Conservation (phyloP, 2,797 vertebrate species). For the Galagoides demidoff region DNA sequence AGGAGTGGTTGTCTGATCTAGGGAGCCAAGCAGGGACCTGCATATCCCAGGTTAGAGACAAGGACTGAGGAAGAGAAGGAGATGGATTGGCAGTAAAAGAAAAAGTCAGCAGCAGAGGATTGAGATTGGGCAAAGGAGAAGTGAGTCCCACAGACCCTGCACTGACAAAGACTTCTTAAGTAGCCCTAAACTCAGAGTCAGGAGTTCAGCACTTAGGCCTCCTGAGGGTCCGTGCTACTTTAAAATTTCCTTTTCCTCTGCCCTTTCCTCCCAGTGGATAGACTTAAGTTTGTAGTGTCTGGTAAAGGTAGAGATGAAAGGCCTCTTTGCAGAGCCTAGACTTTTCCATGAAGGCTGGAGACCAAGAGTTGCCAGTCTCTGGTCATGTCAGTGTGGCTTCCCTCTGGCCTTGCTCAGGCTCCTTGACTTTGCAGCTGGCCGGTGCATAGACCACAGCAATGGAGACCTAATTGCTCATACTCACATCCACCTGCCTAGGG, state of each 20-base stretch:
- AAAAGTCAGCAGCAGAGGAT: not conserved
- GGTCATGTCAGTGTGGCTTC: not conserved
- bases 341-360: conserved; percentile 32
- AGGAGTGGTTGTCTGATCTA: not conserved
- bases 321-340: conserved; percentile 7
- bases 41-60: not conserved
- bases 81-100: not conserved
- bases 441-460: not conserved
- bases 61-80: not conserved
- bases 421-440: not conserved
- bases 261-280: not conserved
- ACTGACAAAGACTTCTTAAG: not conserved
- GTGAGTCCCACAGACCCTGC: not conserved
- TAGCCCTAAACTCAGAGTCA: not conserved
- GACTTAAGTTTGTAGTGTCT: conserved; percentile 20
- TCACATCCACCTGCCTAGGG: not conserved
- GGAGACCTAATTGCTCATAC: not conserved
- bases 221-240: not conserved
- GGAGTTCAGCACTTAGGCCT: not conserved
- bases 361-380: not conserved
- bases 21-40: too few species aligned
- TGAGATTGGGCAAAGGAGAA: not conserved
- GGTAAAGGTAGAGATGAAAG: not conserved
- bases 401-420: not conserved
- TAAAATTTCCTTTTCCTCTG: not conserved